Conservation (phyloP, 1,140 invertebrate species). For the Acyrthosiphon pisum region DNA sequence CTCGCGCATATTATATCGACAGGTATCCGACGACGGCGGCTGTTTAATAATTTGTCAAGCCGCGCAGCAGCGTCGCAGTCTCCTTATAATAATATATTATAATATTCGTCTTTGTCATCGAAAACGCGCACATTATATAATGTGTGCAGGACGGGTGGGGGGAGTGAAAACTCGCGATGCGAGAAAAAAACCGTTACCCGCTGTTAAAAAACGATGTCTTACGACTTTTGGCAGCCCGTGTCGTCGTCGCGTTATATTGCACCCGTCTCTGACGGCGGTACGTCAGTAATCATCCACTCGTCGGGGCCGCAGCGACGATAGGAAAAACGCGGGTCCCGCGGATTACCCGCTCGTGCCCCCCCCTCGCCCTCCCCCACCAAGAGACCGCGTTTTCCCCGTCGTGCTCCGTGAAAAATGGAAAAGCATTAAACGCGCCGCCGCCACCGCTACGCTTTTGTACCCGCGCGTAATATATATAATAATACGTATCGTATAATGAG, state of each 20-base stretch:
- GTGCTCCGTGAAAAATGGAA: slow-evolving; percentile 9
- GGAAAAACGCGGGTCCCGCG: not conserved
- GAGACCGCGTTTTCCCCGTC: not conserved
- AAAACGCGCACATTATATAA: not conserved
- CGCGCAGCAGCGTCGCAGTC: not conserved
- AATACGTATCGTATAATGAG: not conserved
- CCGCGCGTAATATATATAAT: not conserved
- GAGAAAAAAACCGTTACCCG: slow-evolving; percentile 1
- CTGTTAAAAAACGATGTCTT: slow-evolving; percentile 19
- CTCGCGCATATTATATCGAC: not conserved
- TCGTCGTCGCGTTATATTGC: not conserved
- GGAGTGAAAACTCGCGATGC: not conserved
- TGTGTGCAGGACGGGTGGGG: not conserved
- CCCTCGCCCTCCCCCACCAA: no score
- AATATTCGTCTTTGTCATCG: slow-evolving; percentile 51
- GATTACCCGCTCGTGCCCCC: not conserved
- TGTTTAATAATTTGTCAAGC: slow-evolving; percentile 49
- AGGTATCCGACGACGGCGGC: not conserved
- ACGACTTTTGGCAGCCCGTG: slow-evolving; percentile 7
- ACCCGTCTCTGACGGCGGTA: not conserved
- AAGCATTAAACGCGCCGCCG: not conserved
- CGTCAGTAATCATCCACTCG: not conserved
- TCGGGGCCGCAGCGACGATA: not conserved
- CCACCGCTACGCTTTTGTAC: not conserved
- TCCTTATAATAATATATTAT: slow-evolving; percentile 4